phyloP scores from a whole-genome alignment of 2,888 invertebrate species.

The Calliphora vomitoria region DNA sequence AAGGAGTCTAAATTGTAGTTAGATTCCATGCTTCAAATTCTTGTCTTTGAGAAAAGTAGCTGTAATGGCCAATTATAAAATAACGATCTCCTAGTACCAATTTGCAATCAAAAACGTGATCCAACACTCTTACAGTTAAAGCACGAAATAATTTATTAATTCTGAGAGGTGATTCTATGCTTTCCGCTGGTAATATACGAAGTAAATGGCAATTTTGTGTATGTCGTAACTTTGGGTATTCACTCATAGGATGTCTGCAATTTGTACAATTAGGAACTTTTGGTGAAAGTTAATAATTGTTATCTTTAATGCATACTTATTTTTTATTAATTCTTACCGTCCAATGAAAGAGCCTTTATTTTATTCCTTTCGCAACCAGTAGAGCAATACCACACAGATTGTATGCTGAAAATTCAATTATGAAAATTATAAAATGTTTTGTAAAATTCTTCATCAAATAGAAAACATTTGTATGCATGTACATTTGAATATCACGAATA shows the following conservation, averaged over 20 bases:
- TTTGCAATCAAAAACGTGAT: slow-evolving; percentile 79
- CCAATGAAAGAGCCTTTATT: slow-evolving; percentile 78
- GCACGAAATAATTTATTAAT: slow-evolving; percentile 78
- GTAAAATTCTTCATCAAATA: too few relatives aligned
- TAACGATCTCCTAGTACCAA: slow-evolving; percentile 81
- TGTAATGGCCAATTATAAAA: slow-evolving; percentile 79
- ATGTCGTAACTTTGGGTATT: slow-evolving; percentile 81
- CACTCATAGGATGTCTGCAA: slow-evolving; percentile 81
- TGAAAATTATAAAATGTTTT: too few relatives aligned
- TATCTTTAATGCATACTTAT: not conserved
- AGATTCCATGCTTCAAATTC: slow-evolving; percentile 82
- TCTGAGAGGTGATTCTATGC: slow-evolving; percentile 78
- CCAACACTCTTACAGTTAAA: slow-evolving; percentile 77
- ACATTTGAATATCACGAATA: too few relatives aligned
- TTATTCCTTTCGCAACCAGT: slow-evolving; percentile 80
- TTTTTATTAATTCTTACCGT: slow-evolving; percentile 76
- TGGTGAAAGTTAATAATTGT: not conserved
- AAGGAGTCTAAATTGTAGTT: slow-evolving; percentile 74
- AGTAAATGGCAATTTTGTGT: slow-evolving; percentile 78
- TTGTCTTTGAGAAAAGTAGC: slow-evolving; percentile 75
- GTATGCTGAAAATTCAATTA: slow-evolving; percentile 77
- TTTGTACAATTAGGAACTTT: slow-evolving; percentile 80
- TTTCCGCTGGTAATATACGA: slow-evolving; percentile 78
- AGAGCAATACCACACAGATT: slow-evolving; percentile 83
- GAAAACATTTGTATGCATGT: too few relatives aligned